Conservation (phyloP, 2,888 invertebrate genomes). For the Eupithecia insigniata region DNA sequence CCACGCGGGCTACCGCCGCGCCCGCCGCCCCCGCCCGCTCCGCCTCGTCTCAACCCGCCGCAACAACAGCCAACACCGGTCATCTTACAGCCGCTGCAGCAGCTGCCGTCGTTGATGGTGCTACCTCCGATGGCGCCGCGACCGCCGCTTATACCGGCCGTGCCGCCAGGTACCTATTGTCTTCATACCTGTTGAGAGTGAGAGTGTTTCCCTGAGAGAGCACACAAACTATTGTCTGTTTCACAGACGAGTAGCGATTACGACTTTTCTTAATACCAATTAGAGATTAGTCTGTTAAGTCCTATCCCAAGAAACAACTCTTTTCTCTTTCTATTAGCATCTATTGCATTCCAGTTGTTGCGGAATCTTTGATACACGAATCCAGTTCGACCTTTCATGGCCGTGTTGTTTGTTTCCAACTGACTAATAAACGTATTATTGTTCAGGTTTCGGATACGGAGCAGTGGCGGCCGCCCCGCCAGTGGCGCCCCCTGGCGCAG, state of each 20-base stretch:
- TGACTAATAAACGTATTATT: background rate
- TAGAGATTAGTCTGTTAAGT: too few relatives aligned
- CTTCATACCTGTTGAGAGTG: too few relatives aligned
- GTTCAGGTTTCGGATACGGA: constrained; percentile 50
- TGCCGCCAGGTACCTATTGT: constrained; percentile 43
- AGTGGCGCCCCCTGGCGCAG: constrained; percentile 42
- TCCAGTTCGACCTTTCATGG: too few relatives aligned
- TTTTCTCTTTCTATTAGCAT: too few relatives aligned
- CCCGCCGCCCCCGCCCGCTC: constrained; percentile 42
- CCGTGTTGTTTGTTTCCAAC: background rate
- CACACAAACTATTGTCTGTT: too few relatives aligned
- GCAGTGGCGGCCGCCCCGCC: constrained; percentile 47
- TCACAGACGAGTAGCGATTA: too few relatives aligned
- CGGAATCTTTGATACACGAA: too few relatives aligned
- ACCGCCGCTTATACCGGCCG: constrained; percentile 70
- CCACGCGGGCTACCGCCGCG: constrained; percentile 38
- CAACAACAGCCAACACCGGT: constrained; percentile 52
- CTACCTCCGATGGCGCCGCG: constrained; percentile 75
- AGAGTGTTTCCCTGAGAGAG: too few relatives aligned
- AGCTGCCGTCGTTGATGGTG: constrained; percentile 82
- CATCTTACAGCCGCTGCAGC: constrained; percentile 71
- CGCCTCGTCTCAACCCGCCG: constrained; percentile 51
- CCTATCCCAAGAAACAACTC: too few relatives aligned
- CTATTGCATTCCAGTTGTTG: too few relatives aligned
- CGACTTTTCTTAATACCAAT: too few relatives aligned